Percentiles rank a stretch among this genome's conserved stretches.
Conservation (phyloP, 1,140 invertebrate species). For the Stegodyphus mimosarum region DNA sequence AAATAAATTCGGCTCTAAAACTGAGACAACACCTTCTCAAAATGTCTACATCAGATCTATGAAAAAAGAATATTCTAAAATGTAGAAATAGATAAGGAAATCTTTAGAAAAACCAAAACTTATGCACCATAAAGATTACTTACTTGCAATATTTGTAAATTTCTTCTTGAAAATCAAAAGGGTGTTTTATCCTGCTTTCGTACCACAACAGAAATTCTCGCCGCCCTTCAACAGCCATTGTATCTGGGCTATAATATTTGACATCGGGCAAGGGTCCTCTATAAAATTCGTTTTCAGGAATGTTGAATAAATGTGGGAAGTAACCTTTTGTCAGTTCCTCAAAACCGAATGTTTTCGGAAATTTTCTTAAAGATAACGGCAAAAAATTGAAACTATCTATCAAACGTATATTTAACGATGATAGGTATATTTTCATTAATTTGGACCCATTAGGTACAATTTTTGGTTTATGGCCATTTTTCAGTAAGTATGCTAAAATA, state of each 20-base stretch:
- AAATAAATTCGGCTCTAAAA: too few relatives aligned
- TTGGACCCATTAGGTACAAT: constrained; percentile 6
- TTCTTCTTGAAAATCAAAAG: constrained; percentile 42
- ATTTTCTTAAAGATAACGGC: constrained; percentile 16
- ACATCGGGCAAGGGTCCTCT: neutral
- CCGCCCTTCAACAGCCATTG: neutral
- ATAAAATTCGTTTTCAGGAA: constrained; percentile 42
- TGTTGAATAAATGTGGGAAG: constrained; percentile 60
- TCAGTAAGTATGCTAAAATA: constrained; percentile 15
- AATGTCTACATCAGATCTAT: too few relatives aligned
- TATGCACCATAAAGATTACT: too few relatives aligned
- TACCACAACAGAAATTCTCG: constrained; percentile 9
- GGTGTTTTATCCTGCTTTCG: neutral
- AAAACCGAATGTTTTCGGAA: constrained; percentile 51
- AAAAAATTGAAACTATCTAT: constrained; percentile 54
- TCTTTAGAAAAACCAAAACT: too few relatives aligned
- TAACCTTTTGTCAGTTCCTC: constrained; percentile 58
- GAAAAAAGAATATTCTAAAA: too few relatives aligned
- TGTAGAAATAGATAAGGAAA: too few relatives aligned
- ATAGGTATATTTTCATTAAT: constrained; percentile 1
- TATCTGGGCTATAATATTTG: neutral
- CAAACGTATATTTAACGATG: neutral
- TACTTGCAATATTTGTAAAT: constrained; percentile 19
- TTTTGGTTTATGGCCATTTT: neutral
- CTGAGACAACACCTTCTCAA: too few relatives aligned